Percentiles rank a stretch among this genome's conserved stretches.
Conservation (phyloP, 1,140 invertebrate genomes). For the Drosophila tropicalis region DNA sequence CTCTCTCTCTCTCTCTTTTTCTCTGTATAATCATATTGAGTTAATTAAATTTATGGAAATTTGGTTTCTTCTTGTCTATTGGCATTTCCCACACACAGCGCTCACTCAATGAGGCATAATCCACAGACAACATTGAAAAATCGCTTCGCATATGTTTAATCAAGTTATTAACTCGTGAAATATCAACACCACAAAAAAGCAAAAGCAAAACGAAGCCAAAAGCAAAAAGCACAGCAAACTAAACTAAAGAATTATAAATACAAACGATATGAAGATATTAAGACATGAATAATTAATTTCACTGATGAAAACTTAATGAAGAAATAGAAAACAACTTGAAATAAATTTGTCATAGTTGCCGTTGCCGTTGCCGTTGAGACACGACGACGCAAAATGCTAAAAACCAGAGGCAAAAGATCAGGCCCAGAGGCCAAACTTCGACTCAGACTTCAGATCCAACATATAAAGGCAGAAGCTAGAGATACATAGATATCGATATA, state of each 20-base stretch:
- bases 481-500: neutral
- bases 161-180: slow-evolving; percentile 80
- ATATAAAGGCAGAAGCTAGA: slow-evolving; percentile 3
- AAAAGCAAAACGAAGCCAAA: slow-evolving; percentile 17
- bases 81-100: slow-evolving; percentile 74
- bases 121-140: slow-evolving; percentile 25
- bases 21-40: slow-evolving; percentile 7
- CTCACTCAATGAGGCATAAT: slow-evolving; percentile 11
- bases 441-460: neutral
- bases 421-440: slow-evolving; percentile 45
- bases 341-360: slow-evolving; percentile 78
- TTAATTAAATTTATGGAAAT: slow-evolving; percentile 75
- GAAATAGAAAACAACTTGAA: slow-evolving; percentile 75
- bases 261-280: slow-evolving; percentile 77
- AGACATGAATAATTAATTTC: slow-evolving; percentile 81
- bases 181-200: slow-evolving; percentile 73
- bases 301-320: slow-evolving; percentile 82
- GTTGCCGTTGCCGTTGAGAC: slow-evolving; percentile 23
- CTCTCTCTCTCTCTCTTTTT: slow-evolving; percentile 31
- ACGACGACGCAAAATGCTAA: slow-evolving; percentile 67
- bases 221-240: slow-evolving; percentile 33
- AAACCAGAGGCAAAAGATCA: slow-evolving; percentile 58
- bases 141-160: slow-evolving; percentile 59
- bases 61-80: slow-evolving; percentile 36
- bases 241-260: slow-evolving; percentile 62